Base-by-base conservation (phyloP, 2,797 vertebrate species). In the Cyclura pinguis region DNA sequence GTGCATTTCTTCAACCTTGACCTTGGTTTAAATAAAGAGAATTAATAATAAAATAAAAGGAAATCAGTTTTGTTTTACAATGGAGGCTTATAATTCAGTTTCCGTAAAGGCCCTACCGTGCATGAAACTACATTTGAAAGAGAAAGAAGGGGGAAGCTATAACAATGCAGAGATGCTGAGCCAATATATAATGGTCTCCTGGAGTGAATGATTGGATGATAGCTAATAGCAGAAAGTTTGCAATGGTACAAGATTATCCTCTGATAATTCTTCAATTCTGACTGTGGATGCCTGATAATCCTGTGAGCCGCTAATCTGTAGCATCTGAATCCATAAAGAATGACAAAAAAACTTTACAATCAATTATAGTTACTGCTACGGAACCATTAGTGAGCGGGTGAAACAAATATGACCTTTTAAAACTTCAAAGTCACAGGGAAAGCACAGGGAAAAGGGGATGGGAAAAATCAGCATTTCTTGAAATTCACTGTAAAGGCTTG, bases 11-110 rank as follows among this genome's bases (percentile, higher is more conserved):
- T 96, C 88, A 93, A 85, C 91, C 47, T 94, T 91, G 84, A 88
- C 91, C 91, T 95, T 96, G 87, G 50, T 92, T 96, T 96, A 96
- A 95, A 96, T 95, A 96, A 96, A 93, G 93, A 97, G 89, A 93
- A 87, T 91, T 84, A 91, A 91, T 83, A 91, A 91, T 91, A 94
- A 94, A 95, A 94, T 94, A 88, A 32, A 89, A 94, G 91, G 89
- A 47, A 91, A 89, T 84, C 62, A 85, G 3, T 18, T 89, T 47
- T 93, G 94, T 85, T 95, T 94, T 90, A 84, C 52, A 85, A 83
- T 69, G 88, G 89, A 92, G 84, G 73, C 22, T 95, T 95, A 94
- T 93, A 94, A 90, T 93, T 86, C 84, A 55, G 90, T 9, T 64
- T 88, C 80, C 88, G 80, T 88, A 93, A 94, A 87, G 91, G 88